Conservation (phyloP, 2,797 vertebrate species). For the Pteronotus mesoamericanus region DNA sequence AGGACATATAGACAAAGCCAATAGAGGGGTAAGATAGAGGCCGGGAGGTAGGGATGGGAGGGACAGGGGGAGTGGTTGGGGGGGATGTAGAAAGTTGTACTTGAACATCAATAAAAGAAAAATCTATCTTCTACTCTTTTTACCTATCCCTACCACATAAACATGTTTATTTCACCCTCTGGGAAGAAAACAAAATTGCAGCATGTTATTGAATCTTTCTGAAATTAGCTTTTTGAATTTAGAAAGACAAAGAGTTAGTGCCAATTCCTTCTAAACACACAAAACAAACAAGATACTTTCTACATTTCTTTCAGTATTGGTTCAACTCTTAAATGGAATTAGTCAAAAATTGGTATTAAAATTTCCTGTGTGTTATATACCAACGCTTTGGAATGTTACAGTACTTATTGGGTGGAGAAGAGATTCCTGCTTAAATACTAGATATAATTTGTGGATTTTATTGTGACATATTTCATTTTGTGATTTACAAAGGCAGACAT, state of each 20-base stretch:
- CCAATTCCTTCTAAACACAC: conserved; percentile 65
- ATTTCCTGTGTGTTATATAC: too few species aligned
- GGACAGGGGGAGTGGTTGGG: too few species aligned
- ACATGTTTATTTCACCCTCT: conserved; percentile 77
- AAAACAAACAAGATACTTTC: conserved; percentile 41
- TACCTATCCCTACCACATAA: conserved; percentile 74
- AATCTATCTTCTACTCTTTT: conserved; percentile 76
- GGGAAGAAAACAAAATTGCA: conserved; percentile 71
- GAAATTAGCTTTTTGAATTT: conserved; percentile 78
- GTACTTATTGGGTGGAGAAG: conserved; percentile 75
- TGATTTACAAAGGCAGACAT: conserved; percentile 75
- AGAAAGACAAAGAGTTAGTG: conserved; percentile 77
- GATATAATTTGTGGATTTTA: conserved; percentile 74
- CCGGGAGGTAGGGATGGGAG: too few species aligned
- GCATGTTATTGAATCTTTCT: conserved; percentile 75
- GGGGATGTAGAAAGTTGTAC: too few species aligned
- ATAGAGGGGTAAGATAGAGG: too few species aligned
- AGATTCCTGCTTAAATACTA: conserved; percentile 77
- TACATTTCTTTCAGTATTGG: conserved; percentile 70
- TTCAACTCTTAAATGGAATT: conserved; percentile 75
- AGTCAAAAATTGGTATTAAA: conserved; percentile 77
- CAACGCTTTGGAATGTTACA: conserved; percentile 74
- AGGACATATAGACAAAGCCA: too few species aligned
- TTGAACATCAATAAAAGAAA: too few species aligned
- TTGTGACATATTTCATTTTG: conserved; percentile 70